Percentiles rank a stretch among this genome's conserved stretches.
phyloP scores from a whole-genome alignment of 2,888 invertebrate genomes.

The Salticus scenicus region DNA sequence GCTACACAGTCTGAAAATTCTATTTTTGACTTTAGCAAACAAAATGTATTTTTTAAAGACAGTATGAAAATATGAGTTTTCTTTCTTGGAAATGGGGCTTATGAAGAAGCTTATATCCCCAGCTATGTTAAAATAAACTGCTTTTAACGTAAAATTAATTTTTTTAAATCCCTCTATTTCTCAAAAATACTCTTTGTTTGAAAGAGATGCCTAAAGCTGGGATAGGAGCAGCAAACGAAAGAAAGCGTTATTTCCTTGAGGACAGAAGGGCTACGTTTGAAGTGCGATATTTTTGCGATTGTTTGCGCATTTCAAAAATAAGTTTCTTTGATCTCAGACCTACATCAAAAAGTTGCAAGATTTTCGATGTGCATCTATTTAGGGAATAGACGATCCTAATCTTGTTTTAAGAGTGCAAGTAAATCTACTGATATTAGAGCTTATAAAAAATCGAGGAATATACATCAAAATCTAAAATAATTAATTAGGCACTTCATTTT shows the following conservation, averaged over 20 bases:
- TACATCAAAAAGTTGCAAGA: too few species aligned
- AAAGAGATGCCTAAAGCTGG: conserved; percentile 62
- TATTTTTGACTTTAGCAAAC: conserved; percentile 62
- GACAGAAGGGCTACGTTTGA: neutral
- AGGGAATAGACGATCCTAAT: too few species aligned
- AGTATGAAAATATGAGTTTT: conserved; percentile 68
- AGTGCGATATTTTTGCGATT: too few species aligned
- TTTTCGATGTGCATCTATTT: too few species aligned
- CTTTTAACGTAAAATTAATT: conserved; percentile 56
- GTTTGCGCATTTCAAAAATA: neutral
- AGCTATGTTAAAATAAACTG: conserved; percentile 66
- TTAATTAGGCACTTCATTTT: too few species aligned
- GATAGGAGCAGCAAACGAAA: neutral
- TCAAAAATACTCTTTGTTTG: conserved; percentile 70
- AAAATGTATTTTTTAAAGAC: conserved; percentile 68
- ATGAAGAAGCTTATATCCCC: conserved; percentile 63
- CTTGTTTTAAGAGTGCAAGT: too few species aligned
- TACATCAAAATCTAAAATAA: too few species aligned
- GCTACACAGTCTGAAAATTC: conserved; percentile 62
- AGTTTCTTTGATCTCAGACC: too few species aligned
- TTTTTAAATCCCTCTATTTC: conserved; percentile 51
- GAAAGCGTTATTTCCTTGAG: neutral
- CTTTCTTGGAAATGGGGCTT: conserved; percentile 63
- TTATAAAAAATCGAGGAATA: too few species aligned
- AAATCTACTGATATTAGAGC: too few species aligned